These are phyloP conservation scores for Eutolmus rufibarbis DNA, from an alignment of 2,888 invertebrate genomes.

Conservation along the genomic window DNA sequence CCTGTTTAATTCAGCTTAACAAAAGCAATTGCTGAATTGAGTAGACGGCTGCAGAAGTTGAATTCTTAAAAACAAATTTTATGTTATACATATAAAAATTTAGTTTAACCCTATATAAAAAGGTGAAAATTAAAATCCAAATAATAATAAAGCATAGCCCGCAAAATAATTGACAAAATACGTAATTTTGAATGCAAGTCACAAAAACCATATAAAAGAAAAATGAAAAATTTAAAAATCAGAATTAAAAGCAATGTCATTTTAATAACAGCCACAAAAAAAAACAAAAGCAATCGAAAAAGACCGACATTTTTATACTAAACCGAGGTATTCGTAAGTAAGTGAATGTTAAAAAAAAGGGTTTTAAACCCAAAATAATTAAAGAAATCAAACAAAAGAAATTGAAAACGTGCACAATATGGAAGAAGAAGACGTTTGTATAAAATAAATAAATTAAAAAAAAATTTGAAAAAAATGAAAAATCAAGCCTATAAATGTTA, in stretches of 20 bases:
- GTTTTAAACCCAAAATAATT: neutral
- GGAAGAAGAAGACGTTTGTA: neutral
- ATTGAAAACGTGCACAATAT: constrained; percentile 2
- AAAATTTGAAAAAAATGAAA: neutral
- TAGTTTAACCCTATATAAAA: too few species aligned
- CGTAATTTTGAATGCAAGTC: neutral
- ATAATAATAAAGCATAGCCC: neutral
- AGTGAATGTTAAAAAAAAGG: neutral
- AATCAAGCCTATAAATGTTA: constrained; percentile 42
- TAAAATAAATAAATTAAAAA: neutral
- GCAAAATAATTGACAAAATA: neutral
- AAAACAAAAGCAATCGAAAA: constrained; percentile 23
- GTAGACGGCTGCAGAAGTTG: neutral
- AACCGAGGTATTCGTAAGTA: neutral
- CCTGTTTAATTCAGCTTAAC: too few species aligned
- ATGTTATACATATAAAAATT: too few species aligned
- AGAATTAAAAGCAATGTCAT: neutral
- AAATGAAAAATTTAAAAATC: neutral
- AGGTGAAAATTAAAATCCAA: too few species aligned
- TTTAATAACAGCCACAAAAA: neutral
- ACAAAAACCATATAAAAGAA: neutral
- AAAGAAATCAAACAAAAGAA: neutral
- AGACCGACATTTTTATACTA: constrained; percentile 19
- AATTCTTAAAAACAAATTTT: neutral
- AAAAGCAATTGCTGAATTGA: too few species aligned